Base-by-base conservation (phyloP, 2,888 invertebrate species). In the Thecophora atra region DNA sequence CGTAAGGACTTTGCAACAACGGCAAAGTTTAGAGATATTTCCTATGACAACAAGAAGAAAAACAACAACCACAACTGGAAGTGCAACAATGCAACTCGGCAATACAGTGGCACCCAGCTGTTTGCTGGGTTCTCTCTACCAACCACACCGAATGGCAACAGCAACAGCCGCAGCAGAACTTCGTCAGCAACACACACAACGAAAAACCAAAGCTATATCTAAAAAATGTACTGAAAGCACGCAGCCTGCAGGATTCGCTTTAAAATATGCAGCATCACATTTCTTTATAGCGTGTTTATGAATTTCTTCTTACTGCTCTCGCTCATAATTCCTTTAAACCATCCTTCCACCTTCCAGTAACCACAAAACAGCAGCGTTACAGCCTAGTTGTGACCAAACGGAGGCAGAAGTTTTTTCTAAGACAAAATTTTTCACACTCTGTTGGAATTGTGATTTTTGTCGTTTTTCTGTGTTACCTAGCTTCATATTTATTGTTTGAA, bases 51-150 rank as follows among this genome's bases (percentile, higher is more conserved):
- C 37, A n/a, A n/a, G n/a, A n/a, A n/a, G n/a, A n/a, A n/a, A n/a
- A n/a, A n/a, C n/a, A n/a, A n/a, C n/a, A n/a, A n/a, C n/a, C n/a
- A n/a, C n/a, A n/a, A n/a, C n/a, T n/a, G n/a, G n/a, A n/a, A n/a
- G n/a, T n/a, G n/a, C n/a, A n/a, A n/a, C 58, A 15, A 54, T 58
- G 24, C 28, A 58, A 24, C 15, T 28, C 8, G 13, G 26, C 24
- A 58, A 58, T 58, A 26, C 58, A 58, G 1, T 58, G 58, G 58
- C n/a, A n/a, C 28, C 24, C 13, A 58, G 58, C 58, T 58, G 54
- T 21, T 54, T 21, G 21, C 17, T 51, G 11, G 51, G 5, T 15
- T n/a, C n/a, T 51, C n/a, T 6, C n/a, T 51, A 37, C 6, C 6
- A 37, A 37, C 37, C 37, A 37, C 7, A 11, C n/a, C 37, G 37